Evolutionary conservation across 2,888 invertebrate genomes (phyloP).

Genomic region (Troilus luridus): DNA sequence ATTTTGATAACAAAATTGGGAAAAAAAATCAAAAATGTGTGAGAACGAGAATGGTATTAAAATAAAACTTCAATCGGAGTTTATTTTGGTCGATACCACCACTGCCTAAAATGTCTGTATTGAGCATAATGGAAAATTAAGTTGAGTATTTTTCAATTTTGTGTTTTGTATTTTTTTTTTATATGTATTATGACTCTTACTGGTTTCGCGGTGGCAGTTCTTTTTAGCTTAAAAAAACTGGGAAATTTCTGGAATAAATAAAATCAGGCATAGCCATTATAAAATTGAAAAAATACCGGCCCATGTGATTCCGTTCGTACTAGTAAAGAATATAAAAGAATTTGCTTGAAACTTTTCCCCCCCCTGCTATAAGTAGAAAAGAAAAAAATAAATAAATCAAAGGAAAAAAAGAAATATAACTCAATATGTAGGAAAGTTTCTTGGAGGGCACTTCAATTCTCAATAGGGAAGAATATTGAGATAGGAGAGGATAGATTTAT

Average conservation of each 20-base stretch:
- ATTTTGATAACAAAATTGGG: too few relatives aligned
- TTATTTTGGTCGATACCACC: too few relatives aligned
- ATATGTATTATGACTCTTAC: too few relatives aligned
- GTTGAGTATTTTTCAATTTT: too few relatives aligned
- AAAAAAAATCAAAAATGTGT: too few relatives aligned
- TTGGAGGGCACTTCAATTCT: conserved; percentile 39
- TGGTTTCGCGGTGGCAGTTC: too few relatives aligned
- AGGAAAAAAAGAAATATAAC: conserved; percentile 50
- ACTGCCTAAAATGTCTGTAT: too few relatives aligned
- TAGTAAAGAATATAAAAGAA: neutral
- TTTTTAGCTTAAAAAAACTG: neutral
- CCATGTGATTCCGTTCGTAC: neutral
- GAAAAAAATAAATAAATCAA: neutral
- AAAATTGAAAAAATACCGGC: neutral
- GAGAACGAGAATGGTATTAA: too few relatives aligned
- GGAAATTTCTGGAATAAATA: neutral
- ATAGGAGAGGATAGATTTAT: conserved; percentile 51
- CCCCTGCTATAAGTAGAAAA: neutral
- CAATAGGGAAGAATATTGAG: conserved; percentile 53
- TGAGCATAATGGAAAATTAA: too few relatives aligned
- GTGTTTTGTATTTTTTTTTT: too few relatives aligned
- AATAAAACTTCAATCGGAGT: too few relatives aligned
- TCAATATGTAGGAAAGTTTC: conserved; percentile 48
- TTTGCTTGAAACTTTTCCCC: conserved; percentile 21
- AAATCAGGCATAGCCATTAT: neutral